Base-by-base conservation (phyloP, 2,888 invertebrate species). In the Helleia helle region DNA sequence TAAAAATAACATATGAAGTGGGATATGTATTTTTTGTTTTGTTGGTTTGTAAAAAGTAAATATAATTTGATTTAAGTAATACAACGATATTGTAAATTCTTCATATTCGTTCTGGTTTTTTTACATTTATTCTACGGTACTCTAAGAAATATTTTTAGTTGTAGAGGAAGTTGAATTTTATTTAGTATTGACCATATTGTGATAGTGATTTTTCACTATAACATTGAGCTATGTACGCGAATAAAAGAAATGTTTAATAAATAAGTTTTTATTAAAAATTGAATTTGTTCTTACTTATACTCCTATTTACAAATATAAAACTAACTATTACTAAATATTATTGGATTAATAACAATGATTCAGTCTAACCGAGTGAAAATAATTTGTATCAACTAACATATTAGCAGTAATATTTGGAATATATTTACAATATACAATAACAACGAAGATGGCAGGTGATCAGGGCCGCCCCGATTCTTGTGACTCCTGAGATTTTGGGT, bases 241-340 rank as follows among this genome's bases (percentile, higher is more conserved):
- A 46, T 28, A 41, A 44, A 42, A 43, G 12, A 30, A 52, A 56
- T 59, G 55, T 53, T 53, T 67, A 83, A 83, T 83, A 83, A 83
- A 83, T 83, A 80, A 68, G 62, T 59, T 67, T 74, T 80, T 74
- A 69, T 31, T 74, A 63, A 63, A 70, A 73, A 67, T 69, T 46
- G 41, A 59, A 56, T 41, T 49, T 54, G 60, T 47, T 71, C 69
- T 79, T 75, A 76, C 65, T 72, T 63, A 70, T 55, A 70, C 58
- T 50, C 54, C 55, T 75, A 79, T 80, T 63, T 80, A 79, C 75
- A 77, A 49, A 64, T 41, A 18, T 43, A 22, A 22, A 22, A 18
- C 12, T 22, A 34, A 18, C 18, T 34, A 22, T 31, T 22, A 17
- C 12, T 11, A 22, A 6, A 15, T 15, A 34, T 12, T 34, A 34